Conservation (phyloP, 2,113 vertebrate species). For the Siphamia tubifer region DNA sequence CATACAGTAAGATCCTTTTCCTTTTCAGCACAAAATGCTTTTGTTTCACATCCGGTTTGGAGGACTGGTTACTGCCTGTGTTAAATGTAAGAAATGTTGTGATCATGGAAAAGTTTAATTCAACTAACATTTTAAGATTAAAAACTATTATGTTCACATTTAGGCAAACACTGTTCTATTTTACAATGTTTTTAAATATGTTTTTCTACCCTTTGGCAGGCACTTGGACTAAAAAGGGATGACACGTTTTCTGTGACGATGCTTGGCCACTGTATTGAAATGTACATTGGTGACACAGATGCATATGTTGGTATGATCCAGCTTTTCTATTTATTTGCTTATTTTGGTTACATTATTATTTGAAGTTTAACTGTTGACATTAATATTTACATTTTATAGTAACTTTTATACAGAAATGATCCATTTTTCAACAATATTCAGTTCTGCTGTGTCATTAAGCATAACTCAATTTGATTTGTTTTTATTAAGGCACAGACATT, state of each 20-base stretch:
- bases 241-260: slow-evolving; percentile 99
- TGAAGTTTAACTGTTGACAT: no score
- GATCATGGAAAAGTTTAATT: no score
- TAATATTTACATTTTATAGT: no score
- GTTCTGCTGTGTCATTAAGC: background rate
- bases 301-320: slow-evolving; percentile 90
- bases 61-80: background rate
- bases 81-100: no score
- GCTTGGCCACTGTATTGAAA: slow-evolving; percentile 98
- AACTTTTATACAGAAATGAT: no score
- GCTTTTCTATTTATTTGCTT: background rate
- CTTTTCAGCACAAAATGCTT: background rate
- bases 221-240: slow-evolving; percentile 95
- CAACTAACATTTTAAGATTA: no score
- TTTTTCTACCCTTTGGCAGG: slow-evolving; percentile 74
- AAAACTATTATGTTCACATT: no score
- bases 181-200: background rate
- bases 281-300: slow-evolving; percentile 99
- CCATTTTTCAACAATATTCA: background rate
- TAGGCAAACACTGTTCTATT: no score
- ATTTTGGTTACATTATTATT: background rate
- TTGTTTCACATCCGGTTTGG: background rate
- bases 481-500: slow-evolving; percentile 90
- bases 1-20: slow-evolving; percentile 84
- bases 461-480: background rate